Base-by-base conservation (phyloP, 2,113 vertebrate species). In the Ageneiosus marmoratus region DNA sequence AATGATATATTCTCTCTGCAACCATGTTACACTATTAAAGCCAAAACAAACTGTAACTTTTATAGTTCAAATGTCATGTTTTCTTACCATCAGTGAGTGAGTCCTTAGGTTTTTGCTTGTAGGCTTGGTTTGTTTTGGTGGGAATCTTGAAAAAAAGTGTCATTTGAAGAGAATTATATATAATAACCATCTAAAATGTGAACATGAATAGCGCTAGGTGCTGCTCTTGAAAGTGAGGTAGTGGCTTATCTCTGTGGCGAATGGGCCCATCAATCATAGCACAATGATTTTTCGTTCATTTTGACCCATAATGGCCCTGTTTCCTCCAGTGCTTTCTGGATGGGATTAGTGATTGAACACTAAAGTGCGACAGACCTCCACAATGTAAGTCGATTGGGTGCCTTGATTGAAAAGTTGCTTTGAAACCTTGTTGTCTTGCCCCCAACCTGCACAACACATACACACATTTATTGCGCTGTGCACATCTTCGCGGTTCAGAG, bases 261-360 rank as follows among this genome's bases (percentile, higher is more conserved):
- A 93, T 90, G 87, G 88, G 87, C 85, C 83, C 90, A 93, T 94
- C 93, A 91, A 91, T 94, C 94, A 93, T 79, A 88, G 67, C 20
- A 55, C 80, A 86, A 88, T 91, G 90, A 92, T 92, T 88, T 84
- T 89, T 89, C 89, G 89, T 88, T 91, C 89, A 92, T 91, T 93
- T 92, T 90, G 87, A 88, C 83, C 90, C 85, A 79, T 91, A 92
- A 92, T 90, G 87, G 90, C 77, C 83, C 86, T 89, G 90, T 89
- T 93, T 93, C 89, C 90, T 91, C 85, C 89, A 90, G 88, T 89
- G 89, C 84, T 86, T 89, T 86, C 83, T 86, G 88, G 88, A 92
- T 90, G 87, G 89, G 89, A 92, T 93, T 92, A 91, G 87, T 88
- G 90, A 93, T 91, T 90, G 90, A 92, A 91, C 90, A 89, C 84